These are phyloP conservation scores for Allacma fusca DNA, from an alignment of 2,888 invertebrate species.

Conservation along the genomic window DNA sequence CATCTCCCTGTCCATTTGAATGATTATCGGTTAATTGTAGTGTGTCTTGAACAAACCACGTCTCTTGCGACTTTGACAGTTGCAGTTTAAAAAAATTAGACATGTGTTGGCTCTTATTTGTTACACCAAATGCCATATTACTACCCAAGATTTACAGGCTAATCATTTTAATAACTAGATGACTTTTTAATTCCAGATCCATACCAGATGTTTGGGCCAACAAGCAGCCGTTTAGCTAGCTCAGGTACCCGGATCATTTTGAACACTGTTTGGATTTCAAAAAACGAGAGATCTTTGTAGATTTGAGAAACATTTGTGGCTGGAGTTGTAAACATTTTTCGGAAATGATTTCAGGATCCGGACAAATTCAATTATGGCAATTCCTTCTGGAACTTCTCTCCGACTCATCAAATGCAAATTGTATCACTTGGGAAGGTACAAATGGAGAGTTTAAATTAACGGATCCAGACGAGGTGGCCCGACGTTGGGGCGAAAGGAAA, in stretches of 20 bases:
- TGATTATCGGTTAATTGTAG: constrained; percentile 42
- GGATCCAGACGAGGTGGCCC: constrained; percentile 70
- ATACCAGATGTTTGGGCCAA: constrained; percentile 97
- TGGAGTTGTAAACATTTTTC: neutral
- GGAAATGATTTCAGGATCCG: constrained; percentile 28
- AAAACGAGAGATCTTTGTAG: no score
- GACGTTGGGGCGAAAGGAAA: constrained; percentile 70
- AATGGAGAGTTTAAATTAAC: constrained; percentile 70
- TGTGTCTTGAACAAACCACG: constrained; percentile 16
- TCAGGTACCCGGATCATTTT: constrained; percentile 73
- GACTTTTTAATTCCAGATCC: constrained; percentile 79
- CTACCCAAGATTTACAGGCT: no score
- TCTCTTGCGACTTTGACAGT: neutral
- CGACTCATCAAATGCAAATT: constrained; percentile 66
- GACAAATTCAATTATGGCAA: constrained; percentile 70
- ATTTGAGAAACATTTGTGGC: no score
- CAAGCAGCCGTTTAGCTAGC: constrained; percentile 94
- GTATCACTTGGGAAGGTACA: constrained; percentile 69
- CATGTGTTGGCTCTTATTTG: neutral
- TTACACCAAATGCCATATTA: no score
- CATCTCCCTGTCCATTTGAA: constrained; percentile 39
- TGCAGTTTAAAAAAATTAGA: neutral
- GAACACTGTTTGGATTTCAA: neutral
- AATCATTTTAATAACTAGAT: neutral
- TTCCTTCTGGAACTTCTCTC: constrained; percentile 69